Conservation (phyloP, 2,888 invertebrate species). For the Chrysomela aeneicollis region DNA sequence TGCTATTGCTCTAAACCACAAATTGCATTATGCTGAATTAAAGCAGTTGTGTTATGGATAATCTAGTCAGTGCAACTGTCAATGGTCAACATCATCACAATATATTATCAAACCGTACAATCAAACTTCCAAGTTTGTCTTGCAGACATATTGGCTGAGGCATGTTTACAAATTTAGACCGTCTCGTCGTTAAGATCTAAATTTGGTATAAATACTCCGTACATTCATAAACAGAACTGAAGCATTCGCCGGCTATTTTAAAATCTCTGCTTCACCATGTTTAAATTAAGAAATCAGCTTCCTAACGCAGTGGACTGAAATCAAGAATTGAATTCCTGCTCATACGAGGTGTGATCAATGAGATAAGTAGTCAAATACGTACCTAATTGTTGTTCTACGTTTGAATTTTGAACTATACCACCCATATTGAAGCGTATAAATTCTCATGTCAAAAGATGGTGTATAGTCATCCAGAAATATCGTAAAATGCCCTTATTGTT, state of each 20-base stretch:
- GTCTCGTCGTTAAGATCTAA: constrained; percentile 40
- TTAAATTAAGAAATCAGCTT: constrained; percentile 37
- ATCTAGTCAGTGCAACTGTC: neutral
- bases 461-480: no score
- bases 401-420: no score
- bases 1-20: no score
- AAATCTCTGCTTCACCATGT: constrained; percentile 33
- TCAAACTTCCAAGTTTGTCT: constrained; percentile 25
- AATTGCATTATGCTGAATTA: no score
- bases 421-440: no score
- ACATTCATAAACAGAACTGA: constrained; percentile 41
- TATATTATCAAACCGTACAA: neutral
- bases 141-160: constrained; percentile 14
- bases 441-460: no score
- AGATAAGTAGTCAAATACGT: no score
- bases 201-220: constrained; percentile 42
- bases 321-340: neutral
- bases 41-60: neutral
- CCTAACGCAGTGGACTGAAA: constrained; percentile 12
- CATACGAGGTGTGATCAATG: neutral
- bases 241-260: constrained; percentile 38
- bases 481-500: no score
- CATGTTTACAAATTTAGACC: constrained; percentile 39
- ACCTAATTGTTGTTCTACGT: no score
- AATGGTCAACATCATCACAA: neutral